Conservation (phyloP, 2,113 vertebrate genomes). For the Stigmatopora argus region DNA sequence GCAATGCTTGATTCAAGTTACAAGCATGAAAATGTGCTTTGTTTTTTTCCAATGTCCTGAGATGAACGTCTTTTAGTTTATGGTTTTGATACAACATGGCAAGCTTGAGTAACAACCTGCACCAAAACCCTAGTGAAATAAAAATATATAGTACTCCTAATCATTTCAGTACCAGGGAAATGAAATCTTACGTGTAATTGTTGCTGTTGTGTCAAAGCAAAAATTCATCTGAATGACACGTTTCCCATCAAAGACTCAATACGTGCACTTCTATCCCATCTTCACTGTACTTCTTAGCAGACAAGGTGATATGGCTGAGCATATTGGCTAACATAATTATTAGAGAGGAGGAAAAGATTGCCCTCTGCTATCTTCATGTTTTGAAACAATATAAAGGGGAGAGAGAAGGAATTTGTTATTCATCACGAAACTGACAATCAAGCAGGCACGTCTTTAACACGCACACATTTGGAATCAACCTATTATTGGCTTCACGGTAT, state of each 20-base stretch:
- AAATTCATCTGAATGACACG: not conserved
- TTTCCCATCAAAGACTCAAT: too few relatives aligned
- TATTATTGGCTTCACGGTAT: constrained; percentile 64
- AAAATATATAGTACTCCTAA: not conserved
- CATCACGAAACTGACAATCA: constrained; percentile 59
- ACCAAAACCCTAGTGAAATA: not conserved
- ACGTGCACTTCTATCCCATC: too few relatives aligned
- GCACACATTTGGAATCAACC: constrained; percentile 56
- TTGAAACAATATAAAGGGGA: too few relatives aligned
- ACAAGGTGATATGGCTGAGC: constrained; percentile 15
- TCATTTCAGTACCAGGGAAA: constrained; percentile 22
- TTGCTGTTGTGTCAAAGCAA: constrained; percentile 24
- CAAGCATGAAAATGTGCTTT: constrained; percentile 22
- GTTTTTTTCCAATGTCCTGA: constrained; percentile 40
- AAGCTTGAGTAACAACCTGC: not conserved
- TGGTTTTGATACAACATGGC: constrained; percentile 30
- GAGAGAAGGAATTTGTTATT: constrained; percentile 54
- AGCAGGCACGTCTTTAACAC: constrained; percentile 51
- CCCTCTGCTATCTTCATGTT: too few relatives aligned
- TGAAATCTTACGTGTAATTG: constrained; percentile 19
- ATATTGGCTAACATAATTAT: constrained; percentile 62
- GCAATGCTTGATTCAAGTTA: constrained; percentile 16
- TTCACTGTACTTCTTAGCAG: too few relatives aligned
- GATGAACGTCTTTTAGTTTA: constrained; percentile 23
- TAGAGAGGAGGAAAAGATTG: constrained; percentile 52